Evolutionary conservation across 2,113 vertebrate species (phyloP).

Genomic region (Potamarius usumacintae): DNA sequence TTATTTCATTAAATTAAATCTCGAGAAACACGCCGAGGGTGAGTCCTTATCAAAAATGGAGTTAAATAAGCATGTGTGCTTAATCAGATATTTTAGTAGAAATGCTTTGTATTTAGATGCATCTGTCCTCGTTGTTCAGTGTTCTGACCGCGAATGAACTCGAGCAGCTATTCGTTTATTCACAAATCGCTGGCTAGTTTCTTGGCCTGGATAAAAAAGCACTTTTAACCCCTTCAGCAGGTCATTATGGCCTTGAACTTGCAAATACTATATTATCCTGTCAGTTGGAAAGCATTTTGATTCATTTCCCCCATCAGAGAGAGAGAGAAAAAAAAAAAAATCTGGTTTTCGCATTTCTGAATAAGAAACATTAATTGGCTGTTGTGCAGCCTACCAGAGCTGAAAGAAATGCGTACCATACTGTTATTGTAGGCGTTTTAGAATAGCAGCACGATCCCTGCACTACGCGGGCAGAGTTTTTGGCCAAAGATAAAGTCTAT

Average conservation of each 20-base stretch:
- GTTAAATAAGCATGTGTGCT: background rate
- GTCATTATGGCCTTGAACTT: constrained; percentile 1
- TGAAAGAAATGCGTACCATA: background rate
- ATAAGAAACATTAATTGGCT: background rate
- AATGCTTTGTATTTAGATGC: background rate
- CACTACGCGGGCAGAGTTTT: background rate
- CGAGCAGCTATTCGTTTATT: background rate
- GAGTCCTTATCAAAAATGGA: background rate
- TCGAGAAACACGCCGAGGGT: background rate
- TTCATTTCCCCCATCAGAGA: background rate
- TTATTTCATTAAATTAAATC: constrained; percentile 16
- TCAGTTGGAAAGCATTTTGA: background rate
- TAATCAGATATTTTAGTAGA: background rate
- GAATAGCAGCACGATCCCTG: background rate
- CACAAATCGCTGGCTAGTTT: background rate
- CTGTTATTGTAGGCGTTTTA: background rate
- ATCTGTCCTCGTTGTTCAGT: background rate
- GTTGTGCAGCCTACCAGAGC: too few species aligned
- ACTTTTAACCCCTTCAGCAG: background rate
- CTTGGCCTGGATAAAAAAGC: background rate
- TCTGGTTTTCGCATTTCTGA: background rate
- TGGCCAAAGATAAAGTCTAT: background rate
- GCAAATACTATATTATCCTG: background rate
- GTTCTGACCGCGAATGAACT: too few species aligned
- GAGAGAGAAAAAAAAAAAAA: too few species aligned